Conservation (phyloP, 2,113 vertebrate species). For the Pomatorhinus ruficollis region DNA sequence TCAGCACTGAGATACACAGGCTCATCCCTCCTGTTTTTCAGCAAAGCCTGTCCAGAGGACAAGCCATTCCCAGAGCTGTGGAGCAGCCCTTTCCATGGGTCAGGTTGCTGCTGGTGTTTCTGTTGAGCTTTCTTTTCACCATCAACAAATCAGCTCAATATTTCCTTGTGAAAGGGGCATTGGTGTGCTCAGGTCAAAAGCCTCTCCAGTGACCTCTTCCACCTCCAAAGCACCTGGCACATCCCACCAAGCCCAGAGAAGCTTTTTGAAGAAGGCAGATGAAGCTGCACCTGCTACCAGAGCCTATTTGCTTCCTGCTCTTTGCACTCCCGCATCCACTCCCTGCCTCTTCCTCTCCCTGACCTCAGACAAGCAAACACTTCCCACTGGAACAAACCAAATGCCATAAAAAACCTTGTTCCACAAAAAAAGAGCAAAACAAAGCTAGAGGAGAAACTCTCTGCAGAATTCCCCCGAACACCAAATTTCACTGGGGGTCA, state of each 20-base stretch:
- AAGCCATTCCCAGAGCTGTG: background rate
- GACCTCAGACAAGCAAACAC: background rate
- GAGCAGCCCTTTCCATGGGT: background rate
- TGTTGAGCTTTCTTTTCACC: background rate
- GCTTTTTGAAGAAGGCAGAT: background rate
- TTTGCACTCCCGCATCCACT: background rate
- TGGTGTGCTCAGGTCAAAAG: background rate
- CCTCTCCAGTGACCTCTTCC: background rate
- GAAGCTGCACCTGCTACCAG: background rate
- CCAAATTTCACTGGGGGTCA: background rate
- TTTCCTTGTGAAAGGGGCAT: background rate
- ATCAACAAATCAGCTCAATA: background rate
- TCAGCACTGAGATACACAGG: background rate
- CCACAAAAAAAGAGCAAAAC: background rate
- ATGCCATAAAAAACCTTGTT: background rate
- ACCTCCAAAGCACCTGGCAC: background rate
- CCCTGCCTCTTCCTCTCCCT: background rate
- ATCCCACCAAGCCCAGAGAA: background rate
- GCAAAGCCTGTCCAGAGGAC: background rate
- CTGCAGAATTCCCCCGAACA: background rate
- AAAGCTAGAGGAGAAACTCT: background rate
- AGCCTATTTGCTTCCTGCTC: background rate
- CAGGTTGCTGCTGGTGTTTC: background rate
- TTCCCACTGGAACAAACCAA: background rate
- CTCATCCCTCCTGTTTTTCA: background rate